phyloP scores from a whole-genome alignment of 1,140 invertebrate genomes.

The Cydia fagiglandana region DNA sequence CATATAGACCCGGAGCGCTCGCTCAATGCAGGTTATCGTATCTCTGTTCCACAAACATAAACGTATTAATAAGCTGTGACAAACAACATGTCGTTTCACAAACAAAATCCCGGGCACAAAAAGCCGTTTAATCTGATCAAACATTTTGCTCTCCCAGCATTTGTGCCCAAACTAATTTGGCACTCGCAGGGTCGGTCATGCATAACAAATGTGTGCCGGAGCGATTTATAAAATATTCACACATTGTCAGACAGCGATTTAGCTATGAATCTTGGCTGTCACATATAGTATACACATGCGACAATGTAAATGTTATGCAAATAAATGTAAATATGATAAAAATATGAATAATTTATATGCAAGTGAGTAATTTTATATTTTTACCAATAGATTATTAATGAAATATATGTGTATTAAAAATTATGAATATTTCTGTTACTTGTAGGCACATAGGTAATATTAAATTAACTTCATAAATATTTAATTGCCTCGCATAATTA shows the following conservation, averaged over 20 bases:
- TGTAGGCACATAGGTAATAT: too few relatives aligned
- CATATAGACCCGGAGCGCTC: conserved; percentile 8
- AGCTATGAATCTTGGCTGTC: conserved; percentile 47
- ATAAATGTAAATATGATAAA: neutral
- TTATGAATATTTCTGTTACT: too few relatives aligned
- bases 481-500: too few relatives aligned
- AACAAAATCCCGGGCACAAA: conserved; percentile 30
- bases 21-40: neutral
- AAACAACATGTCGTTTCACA: conserved; percentile 31
- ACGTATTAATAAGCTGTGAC: conserved; percentile 32
- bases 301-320: conserved; percentile 3
- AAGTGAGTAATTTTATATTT: too few relatives aligned
- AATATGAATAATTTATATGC: too few relatives aligned
- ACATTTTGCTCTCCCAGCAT: conserved; percentile 40
- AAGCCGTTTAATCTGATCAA: conserved; percentile 42
- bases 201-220: conserved; percentile 64
- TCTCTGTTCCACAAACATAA: conserved; percentile 25
- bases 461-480: too few relatives aligned
- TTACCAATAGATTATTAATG: too few relatives aligned
- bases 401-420: too few relatives aligned
- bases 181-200: conserved; percentile 47
- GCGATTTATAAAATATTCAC: conserved; percentile 74
- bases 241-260: conserved; percentile 59
- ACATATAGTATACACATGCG: conserved; percentile 14
- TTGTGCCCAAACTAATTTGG: conserved; percentile 58